Conservation (phyloP, 1,140 invertebrate species). For the Drosophila orena region DNA sequence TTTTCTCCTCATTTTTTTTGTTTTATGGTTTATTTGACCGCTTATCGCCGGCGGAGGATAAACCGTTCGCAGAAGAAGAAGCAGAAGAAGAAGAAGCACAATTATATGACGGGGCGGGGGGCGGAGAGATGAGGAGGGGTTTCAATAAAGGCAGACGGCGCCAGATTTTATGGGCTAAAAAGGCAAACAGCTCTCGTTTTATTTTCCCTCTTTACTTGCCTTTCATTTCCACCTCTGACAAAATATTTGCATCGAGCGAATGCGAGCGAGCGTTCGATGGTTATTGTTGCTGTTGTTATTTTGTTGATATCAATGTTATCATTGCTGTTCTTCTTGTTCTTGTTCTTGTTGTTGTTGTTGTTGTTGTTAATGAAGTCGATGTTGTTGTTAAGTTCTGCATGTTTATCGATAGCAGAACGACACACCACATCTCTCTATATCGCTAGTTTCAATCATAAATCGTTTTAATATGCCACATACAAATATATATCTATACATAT, state of each 20-base stretch:
- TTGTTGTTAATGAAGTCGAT: conserved; percentile 41
- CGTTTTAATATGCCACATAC: not conserved
- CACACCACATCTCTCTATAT: conserved; percentile 14
- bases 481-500: not conserved
- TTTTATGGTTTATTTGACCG: conserved; percentile 57
- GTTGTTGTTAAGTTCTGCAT: conserved; percentile 60
- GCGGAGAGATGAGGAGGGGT: not conserved
- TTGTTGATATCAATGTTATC: conserved; percentile 32
- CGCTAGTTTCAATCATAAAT: conserved; percentile 13
- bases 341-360: conserved; percentile 38
- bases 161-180: conserved; percentile 66
- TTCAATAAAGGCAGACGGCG: conserved; percentile 47
- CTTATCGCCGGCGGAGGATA: conserved; percentile 38
- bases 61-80: conserved; percentile 6
- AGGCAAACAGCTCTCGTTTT: conserved; percentile 32
- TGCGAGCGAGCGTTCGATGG: conserved; percentile 8
- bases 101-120: not conserved
- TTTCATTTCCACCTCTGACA: conserved; percentile 12
- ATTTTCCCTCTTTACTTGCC: not conserved
- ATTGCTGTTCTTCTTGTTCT: conserved; percentile 35
- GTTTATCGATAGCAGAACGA: conserved; percentile 64
- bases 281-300: conserved; percentile 2
- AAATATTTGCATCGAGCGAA: conserved; percentile 33
- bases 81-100: not conserved
- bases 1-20: conserved; percentile 6